These are phyloP conservation scores for Garrulus glandarius DNA, from an alignment of 2,797 vertebrate species.

Conservation along the genomic window DNA sequence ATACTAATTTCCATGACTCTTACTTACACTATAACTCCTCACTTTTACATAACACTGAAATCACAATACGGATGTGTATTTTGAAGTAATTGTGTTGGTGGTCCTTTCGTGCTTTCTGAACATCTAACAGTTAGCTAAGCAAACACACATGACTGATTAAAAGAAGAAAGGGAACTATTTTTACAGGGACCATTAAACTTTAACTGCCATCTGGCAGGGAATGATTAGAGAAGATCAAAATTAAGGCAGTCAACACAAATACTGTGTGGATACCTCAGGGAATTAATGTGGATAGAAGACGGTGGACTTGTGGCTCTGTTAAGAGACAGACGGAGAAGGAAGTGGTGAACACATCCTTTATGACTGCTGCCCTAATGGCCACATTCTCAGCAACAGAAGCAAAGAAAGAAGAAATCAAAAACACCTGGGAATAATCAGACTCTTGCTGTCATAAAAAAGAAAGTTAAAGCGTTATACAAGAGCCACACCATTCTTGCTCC, in stretches of 20 bases:
- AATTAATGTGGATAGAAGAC: conserved; percentile 74
- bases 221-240: conserved; percentile 84
- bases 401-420: conserved; percentile 64
- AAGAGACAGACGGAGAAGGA: conserved; percentile 77
- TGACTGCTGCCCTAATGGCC: conserved; percentile 71
- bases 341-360: conserved; percentile 78
- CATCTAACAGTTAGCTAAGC: conserved; percentile 77
- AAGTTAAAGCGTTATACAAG: conserved; percentile 69
- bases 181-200: conserved; percentile 80
- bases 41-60: conserved; percentile 8
- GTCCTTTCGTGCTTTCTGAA: conserved; percentile 75
- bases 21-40: not conserved
- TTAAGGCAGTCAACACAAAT: conserved; percentile 83
- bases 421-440: conserved; percentile 78
- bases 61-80: conserved; percentile 42
- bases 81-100: conserved; percentile 77
- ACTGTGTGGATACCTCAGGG: conserved; percentile 76
- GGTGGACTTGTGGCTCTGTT: conserved; percentile 74
- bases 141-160: conserved; percentile 80
- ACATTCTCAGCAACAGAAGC: conserved; percentile 70
- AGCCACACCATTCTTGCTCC: conserved; percentile 68
- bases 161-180: conserved; percentile 82
- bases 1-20: not conserved
- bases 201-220: conserved; percentile 82
- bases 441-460: conserved; percentile 72